A percentile compares a stretch with the other conserved stretches of the same genome.
phyloP scores from a whole-genome alignment of 2,113 vertebrate species.

The Rhinolophus sinicus region DNA sequence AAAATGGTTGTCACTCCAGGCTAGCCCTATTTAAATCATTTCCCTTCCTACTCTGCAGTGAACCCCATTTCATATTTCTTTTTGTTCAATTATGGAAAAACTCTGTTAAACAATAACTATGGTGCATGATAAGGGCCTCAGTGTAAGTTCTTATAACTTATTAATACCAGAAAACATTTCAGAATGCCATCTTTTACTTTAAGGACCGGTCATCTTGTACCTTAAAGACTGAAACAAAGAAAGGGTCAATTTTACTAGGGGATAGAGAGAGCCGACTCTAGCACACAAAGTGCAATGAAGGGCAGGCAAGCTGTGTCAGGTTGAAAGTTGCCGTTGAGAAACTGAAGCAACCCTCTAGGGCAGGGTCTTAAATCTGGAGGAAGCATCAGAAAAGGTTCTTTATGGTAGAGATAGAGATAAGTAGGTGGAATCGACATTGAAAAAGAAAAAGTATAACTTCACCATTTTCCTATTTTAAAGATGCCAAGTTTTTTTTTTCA shows the following conservation, averaged over 20 bases:
- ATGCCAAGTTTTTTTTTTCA: background rate
- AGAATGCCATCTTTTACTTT: background rate
- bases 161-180: constrained; percentile 23
- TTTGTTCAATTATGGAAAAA: background rate
- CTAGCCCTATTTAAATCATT: background rate
- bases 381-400: background rate
- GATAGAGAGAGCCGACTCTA: background rate
- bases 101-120: constrained; percentile 23
- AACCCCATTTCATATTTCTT: background rate
- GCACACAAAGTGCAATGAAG: fast-evolving
- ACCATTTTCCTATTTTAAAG: background rate
- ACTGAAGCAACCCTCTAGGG: background rate
- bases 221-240: background rate
- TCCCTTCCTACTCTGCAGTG: background rate
- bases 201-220: background rate
- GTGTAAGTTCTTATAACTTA: background rate
- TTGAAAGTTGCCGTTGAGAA: background rate
- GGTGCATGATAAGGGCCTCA: background rate
- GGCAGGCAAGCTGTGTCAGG: background rate
- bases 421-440: background rate
- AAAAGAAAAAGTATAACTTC: background rate
- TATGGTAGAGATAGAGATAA: background rate
- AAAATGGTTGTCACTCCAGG: background rate
- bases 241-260: background rate
- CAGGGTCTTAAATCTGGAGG: background rate